These are phyloP conservation scores for Drosophila melanosoma DNA, from an alignment of 2,888 invertebrate genomes.

Conservation along the genomic window DNA sequence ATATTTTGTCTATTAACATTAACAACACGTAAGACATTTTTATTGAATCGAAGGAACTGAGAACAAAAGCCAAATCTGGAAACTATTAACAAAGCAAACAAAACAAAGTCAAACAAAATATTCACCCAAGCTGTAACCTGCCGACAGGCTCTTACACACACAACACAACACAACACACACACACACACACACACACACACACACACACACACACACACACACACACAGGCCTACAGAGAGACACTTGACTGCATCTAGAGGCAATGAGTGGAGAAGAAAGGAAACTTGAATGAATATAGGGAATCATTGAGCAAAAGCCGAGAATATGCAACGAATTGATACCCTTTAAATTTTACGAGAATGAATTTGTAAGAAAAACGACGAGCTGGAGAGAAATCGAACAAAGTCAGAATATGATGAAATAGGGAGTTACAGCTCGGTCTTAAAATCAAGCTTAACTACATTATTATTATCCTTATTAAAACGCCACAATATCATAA, in stretches of 20 bases:
- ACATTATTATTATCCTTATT: not conserved
- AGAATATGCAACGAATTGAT: not conserved
- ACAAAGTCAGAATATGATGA: too few relatives aligned
- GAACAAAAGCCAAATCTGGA: conserved; percentile 18
- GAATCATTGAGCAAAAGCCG: conserved; percentile 1
- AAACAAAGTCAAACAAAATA: conserved; percentile 43
- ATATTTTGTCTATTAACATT: conserved; percentile 54
- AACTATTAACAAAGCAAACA: conserved; percentile 67
- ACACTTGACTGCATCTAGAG: conserved; percentile 6
- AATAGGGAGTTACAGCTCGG: not conserved
- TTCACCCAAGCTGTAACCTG: conserved; percentile 37
- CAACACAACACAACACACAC: too few relatives aligned
- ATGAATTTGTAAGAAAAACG: not conserved
- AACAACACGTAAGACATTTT: conserved; percentile 64
- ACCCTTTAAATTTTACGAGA: not conserved
- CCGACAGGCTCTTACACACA: conserved; percentile 5
- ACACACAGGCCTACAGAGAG: not conserved
- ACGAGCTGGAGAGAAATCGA: not conserved
- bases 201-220: too few relatives aligned
- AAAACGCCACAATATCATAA: not conserved
- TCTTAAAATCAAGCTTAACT: not conserved
- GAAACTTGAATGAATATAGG: not conserved
- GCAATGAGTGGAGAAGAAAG: conserved; percentile 15
- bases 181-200: too few relatives aligned
- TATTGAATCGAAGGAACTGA: too few relatives aligned